Base-by-base conservation (phyloP, 1,140 invertebrate genomes). In the Hycleus cichorii region DNA sequence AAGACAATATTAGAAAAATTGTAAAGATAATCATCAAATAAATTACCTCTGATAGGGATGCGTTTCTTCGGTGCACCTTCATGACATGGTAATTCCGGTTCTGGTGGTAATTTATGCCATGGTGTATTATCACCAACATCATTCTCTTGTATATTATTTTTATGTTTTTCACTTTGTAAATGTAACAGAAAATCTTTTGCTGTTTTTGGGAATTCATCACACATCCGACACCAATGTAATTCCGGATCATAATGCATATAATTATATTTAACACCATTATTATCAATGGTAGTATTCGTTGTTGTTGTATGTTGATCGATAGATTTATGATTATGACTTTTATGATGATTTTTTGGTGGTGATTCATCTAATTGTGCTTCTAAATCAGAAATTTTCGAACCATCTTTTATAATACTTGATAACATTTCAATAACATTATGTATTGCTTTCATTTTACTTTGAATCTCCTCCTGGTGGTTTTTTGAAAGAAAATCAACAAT, bases 221-320 rank as follows among this genome's bases (percentile, higher is more conserved):
- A 93, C 46, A 85, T 80, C 53, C 87, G 80, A 73, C 90, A 93
- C 90, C 90, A 92, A 75, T 92, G 89, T 76, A 90, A 84, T 74
- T 91, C 89, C 0, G 89, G 88, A 76, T 93, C 90, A 69, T 89
- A 92, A 75, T 90, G 88, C 38, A 89, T 83, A 69, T 88, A 88
- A 80, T 89, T 90, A 72, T 83, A 83, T 67, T 82, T 79, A 39
- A 46, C 11, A 46, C 38, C 5, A 7, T 18, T 40, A 24, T 56
- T 47, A 24, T 24, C n/a, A 12, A 10, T 10, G 4, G 9, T 11
- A 7, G 40, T 10, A 7, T 5, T 42, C 45, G 3, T n/a, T 27
- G 18, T 12, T 12, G 42, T 8, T 4, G 51, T 9, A 39, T 50
- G 27, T 9, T 10, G 10, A 4, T 26, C n/a, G 25, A 46, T 45